Evolutionary conservation across 2,888 invertebrate genomes (phyloP).

Genomic region (Julus scandinavius): DNA sequence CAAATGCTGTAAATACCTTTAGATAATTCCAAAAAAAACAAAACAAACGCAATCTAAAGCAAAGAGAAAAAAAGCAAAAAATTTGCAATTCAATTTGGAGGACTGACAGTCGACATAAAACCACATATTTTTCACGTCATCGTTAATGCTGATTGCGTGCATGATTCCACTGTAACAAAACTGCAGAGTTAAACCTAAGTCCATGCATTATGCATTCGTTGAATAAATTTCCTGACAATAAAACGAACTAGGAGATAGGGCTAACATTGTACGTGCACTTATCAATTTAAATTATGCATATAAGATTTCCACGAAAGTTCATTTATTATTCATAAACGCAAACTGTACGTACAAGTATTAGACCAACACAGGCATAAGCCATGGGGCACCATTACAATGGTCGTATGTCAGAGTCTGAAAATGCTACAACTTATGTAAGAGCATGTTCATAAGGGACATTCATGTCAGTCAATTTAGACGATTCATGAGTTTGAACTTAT

Average conservation of each 20-base stretch:
- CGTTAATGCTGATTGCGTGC: not conserved
- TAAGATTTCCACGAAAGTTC: conserved; percentile 21
- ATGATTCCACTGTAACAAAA: not conserved
- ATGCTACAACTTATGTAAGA: not conserved
- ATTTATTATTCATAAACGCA: conserved; percentile 4
- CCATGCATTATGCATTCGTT: conserved; percentile 22
- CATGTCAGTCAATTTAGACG: not conserved
- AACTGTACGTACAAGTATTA: not conserved
- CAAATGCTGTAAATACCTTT: no score
- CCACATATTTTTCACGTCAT: not conserved
- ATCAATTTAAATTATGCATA: conserved; percentile 46
- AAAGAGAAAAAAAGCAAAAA: not conserved
- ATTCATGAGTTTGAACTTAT: not conserved
- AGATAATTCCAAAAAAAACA: no score
- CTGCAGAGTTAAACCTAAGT: not conserved
- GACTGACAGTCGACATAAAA: not conserved
- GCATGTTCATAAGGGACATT: not conserved
- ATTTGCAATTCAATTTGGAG: not conserved
- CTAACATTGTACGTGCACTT: not conserved
- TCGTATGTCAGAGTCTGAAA: not conserved
- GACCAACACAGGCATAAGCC: not conserved
- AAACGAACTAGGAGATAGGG: not conserved
- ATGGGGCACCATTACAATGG: conserved; percentile 2
- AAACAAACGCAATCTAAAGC: not conserved
- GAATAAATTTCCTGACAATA: not conserved